Evolutionary conservation across 2,888 invertebrate genomes (phyloP), one percentile per base, ranked within the genome.

Genomic region (Himalopsyche anomala): DNA sequence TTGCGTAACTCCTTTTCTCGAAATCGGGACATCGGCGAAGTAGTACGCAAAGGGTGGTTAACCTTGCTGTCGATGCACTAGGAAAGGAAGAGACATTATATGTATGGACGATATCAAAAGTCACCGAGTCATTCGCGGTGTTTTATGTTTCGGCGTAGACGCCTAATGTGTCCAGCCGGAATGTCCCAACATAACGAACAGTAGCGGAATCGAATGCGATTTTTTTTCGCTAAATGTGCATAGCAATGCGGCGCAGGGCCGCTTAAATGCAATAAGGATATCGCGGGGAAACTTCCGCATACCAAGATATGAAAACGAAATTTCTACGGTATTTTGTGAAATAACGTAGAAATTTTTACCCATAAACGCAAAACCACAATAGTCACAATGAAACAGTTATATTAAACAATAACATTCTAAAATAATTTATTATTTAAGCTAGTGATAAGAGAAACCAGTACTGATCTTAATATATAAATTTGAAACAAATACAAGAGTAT

Each of bases 41-140:
- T 62, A 62, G 62, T 62, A 62, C 62, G 62, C 62, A 28, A 62
- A 62, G 62, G 83, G 83, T 83, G 83, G 83, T 83, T 83, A 83
- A 83, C 83, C 83, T 83, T 62, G 45, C 80, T 38, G 62, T n/a
- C 56, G 62, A 40, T 62, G 28, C 28, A 28, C 9, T 28, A 28
- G 62, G 19, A 62, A n/a, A 51, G 51, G 51, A 51, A 15, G 51
- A 51, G 15, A 15, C 51, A 51, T 51, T 51, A 15, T 15, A 51
- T 51, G 15, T 12, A 28, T n/a, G 62, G 62, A 62, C 11, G 19
- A 19, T 62, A 62, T 62, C 62, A 62, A 62, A 62, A 62, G 28
- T 28, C 8, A 28, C 62, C 62, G 28, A 62, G 19, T 62, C 62
- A 28, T 62, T 62, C 62, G 28, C 62, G 28, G 9, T 62, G 62